phyloP scores from a whole-genome alignment of 2,888 invertebrate species.

The Muscina levida region DNA sequence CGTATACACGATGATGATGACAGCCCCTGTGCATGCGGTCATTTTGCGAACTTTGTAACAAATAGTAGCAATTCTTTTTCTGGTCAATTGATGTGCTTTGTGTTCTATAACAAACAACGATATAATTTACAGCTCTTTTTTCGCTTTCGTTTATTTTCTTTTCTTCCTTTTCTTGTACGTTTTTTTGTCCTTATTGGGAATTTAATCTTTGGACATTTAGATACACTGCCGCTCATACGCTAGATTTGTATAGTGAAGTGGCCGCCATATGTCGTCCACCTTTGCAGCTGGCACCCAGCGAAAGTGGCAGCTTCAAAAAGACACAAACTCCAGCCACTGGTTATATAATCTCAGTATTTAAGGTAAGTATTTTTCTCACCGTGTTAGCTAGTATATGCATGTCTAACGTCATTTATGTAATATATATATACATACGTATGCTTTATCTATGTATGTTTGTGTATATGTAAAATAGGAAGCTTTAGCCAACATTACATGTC shows the following conservation, averaged over 20 bases:
- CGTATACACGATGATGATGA: no score
- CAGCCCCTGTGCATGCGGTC: not conserved
- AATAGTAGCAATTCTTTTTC: constrained; percentile 1
- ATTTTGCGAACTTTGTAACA: not conserved
- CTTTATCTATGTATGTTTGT: not conserved
- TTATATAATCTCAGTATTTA: constrained; percentile 95
- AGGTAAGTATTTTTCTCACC: constrained; percentile 79
- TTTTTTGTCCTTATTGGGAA: constrained; percentile 1
- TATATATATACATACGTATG: not conserved
- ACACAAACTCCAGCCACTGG: constrained; percentile 91
- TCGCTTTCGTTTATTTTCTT: not conserved
- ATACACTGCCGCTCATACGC: constrained; percentile 92
- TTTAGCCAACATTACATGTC: no score
- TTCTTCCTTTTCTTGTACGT: not conserved
- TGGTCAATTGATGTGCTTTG: constrained; percentile 11
- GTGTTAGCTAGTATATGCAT: not conserved
- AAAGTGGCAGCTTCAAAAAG: constrained; percentile 88
- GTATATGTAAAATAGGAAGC: not conserved
- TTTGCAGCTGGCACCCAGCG: constrained; percentile 83
- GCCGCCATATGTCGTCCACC: constrained; percentile 95
- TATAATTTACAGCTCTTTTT: constrained; percentile 12
- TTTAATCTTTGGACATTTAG: constrained; percentile 80
- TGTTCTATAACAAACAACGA: not conserved
- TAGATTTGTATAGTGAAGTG: constrained; percentile 94
- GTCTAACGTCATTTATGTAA: not conserved